These are phyloP conservation scores for Asobara japonica DNA, from an alignment of 1,140 invertebrate genomes.

Conservation along the genomic window DNA sequence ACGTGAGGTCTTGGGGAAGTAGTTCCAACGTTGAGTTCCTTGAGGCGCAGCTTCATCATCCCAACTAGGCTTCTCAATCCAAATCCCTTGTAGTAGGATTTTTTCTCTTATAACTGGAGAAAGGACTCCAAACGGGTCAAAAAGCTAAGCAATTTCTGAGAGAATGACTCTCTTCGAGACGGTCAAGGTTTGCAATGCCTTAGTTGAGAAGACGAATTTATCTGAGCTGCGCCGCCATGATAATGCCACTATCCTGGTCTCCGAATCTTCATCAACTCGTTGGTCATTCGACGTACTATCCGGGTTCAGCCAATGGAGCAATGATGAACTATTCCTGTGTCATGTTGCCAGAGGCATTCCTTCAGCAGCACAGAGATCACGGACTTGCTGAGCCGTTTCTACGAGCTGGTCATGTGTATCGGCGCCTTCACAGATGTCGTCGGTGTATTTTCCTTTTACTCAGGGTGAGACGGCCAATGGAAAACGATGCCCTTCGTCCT, in stretches of 20 bases:
- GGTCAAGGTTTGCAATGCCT: not conserved
- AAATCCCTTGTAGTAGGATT: slow-evolving; percentile 34
- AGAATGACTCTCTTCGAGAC: slow-evolving; percentile 11
- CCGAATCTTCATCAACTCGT: slow-evolving; percentile 8
- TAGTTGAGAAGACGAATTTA: slow-evolving; percentile 16
- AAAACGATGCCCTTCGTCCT: too few species aligned
- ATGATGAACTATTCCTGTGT: too few species aligned
- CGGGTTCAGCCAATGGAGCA: too few species aligned
- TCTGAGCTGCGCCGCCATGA: slow-evolving; percentile 5
- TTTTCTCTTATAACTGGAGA: slow-evolving; percentile 34
- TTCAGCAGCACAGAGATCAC: too few species aligned
- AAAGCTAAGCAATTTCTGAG: slow-evolving; percentile 30
- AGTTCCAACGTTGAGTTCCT: not conserved
- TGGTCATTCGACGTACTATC: not conserved
- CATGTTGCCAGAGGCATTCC: too few species aligned
- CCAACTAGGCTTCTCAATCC: not conserved
- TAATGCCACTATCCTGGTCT: slow-evolving; percentile 16
- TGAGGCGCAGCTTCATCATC: not conserved
- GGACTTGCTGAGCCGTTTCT: too few species aligned
- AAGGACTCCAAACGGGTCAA: slow-evolving; percentile 32
- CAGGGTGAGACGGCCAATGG: too few species aligned
- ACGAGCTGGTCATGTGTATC: too few species aligned
- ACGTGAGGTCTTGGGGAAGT: not conserved
- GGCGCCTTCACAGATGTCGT: too few species aligned
- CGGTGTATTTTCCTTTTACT: too few species aligned